phyloP scores from a whole-genome alignment of 2,797 vertebrate species.

The Sebastes taczanowskii region DNA sequence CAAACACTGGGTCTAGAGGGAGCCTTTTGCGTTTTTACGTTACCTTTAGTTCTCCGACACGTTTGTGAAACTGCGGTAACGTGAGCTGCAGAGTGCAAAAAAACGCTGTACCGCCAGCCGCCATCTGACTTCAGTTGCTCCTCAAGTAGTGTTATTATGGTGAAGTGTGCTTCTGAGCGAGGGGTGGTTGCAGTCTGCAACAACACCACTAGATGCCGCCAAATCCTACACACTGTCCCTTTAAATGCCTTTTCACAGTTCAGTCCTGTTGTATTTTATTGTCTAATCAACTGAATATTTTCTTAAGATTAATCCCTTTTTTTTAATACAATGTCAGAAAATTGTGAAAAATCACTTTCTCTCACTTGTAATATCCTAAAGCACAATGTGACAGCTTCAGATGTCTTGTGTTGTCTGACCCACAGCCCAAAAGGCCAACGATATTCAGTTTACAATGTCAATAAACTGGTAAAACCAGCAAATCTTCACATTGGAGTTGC shows the following conservation, averaged over 20 bases:
- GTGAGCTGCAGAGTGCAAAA: no score
- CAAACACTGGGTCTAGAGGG: no score
- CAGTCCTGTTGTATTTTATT: background rate
- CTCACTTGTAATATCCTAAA: background rate
- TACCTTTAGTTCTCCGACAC: no score
- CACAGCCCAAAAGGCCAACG: background rate
- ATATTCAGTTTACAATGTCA: background rate
- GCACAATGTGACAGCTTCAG: background rate
- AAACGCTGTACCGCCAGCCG: accelerated
- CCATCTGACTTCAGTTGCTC: no score
- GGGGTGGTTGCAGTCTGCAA: no score
- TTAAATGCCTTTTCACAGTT: background rate
- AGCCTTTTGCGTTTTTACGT: no score
- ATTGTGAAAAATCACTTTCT: background rate
- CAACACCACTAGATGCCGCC: no score
- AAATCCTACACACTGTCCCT: accelerated
- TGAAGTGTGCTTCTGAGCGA: no score
- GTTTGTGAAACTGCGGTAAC: no score
- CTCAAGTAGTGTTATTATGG: no score
- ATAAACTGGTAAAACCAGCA: background rate
- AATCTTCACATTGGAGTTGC: background rate
- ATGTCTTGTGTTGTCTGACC: background rate
- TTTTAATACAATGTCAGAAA: background rate
- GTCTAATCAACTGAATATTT: background rate
- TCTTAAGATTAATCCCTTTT: background rate